Evolutionary conservation across 2,113 vertebrate species (phyloP).

Genomic region (Nettapus auritus): DNA sequence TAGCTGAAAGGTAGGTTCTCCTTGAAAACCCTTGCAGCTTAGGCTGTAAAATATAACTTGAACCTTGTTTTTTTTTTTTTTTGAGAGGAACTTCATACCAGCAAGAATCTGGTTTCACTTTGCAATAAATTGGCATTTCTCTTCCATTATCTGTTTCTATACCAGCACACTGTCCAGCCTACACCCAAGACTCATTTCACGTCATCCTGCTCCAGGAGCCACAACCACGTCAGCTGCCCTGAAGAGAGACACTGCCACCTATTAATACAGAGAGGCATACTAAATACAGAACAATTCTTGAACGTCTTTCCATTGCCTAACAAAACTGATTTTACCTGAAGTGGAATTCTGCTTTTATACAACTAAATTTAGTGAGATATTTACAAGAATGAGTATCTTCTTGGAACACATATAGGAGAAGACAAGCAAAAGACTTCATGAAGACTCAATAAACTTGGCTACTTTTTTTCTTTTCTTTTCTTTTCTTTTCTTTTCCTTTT

Average conservation of each 20-base stretch:
- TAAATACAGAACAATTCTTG: neutral
- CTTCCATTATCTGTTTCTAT: neutral
- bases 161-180: neutral
- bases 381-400: neutral
- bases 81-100: neutral
- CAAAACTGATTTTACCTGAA: neutral
- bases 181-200: neutral
- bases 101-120: neutral
- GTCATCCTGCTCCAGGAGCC: neutral
- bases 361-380: neutral
- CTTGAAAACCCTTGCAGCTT: neutral
- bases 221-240: neutral
- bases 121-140: neutral
- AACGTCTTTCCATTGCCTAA: neutral
- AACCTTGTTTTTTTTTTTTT: neutral
- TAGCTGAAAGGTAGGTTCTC: neutral
- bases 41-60: neutral
- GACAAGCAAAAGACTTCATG: neutral
- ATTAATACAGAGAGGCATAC: neutral
- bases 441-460: neutral
- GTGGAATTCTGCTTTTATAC: neutral
- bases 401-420: neutral
- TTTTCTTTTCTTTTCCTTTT: too few relatives aligned
- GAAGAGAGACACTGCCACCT: neutral
- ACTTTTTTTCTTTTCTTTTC: neutral